phyloP scores from a whole-genome alignment of 2,888 invertebrate species.

The Thalpophila matura region DNA sequence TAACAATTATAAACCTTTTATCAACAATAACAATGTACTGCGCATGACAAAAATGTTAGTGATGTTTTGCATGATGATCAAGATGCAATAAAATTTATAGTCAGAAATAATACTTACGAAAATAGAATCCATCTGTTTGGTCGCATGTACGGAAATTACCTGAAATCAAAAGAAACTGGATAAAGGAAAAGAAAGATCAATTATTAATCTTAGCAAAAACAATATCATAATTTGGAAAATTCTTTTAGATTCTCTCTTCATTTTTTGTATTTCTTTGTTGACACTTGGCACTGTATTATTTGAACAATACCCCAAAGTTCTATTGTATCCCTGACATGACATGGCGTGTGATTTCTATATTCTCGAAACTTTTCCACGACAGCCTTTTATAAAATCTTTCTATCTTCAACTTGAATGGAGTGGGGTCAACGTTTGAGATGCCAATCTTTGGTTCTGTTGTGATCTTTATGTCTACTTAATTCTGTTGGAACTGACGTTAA shows the following conservation, averaged over 20 bases:
- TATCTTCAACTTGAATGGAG: constrained; percentile 31
- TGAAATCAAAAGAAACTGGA: constrained; percentile 74
- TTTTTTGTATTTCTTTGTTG: constrained; percentile 14
- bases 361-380: constrained; percentile 64
- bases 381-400: constrained; percentile 47
- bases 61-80: constrained; percentile 50
- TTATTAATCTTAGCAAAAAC: neutral
- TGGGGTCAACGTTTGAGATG: constrained; percentile 42
- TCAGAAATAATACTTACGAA: constrained; percentile 77
- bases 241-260: neutral
- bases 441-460: constrained; percentile 27
- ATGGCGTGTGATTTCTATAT: constrained; percentile 56
- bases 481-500: neutral
- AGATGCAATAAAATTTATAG: constrained; percentile 43
- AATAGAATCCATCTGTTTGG: constrained; percentile 77
- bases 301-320: constrained; percentile 31
- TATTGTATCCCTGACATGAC: constrained; percentile 37
- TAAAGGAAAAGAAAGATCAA: neutral
- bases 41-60: constrained; percentile 47
- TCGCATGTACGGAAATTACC: constrained; percentile 83
- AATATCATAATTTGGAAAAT: neutral
- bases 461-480: constrained; percentile 29
- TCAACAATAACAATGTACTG: constrained; percentile 41
- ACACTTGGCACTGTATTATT: neutral
- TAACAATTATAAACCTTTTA: constrained; percentile 50